phyloP scores from a whole-genome alignment of 2,113 vertebrate species.

The Gasterosteus nipponicus region DNA sequence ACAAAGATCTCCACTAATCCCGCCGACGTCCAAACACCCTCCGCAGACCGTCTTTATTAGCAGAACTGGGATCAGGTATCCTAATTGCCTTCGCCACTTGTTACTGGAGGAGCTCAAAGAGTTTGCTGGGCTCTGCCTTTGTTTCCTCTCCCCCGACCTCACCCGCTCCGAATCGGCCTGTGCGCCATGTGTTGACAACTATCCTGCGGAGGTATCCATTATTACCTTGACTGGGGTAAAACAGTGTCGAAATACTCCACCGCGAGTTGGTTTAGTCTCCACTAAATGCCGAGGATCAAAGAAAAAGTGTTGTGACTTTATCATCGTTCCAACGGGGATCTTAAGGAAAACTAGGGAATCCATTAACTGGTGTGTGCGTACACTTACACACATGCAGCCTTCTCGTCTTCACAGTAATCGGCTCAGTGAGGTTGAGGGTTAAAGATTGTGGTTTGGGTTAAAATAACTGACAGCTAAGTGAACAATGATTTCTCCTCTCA shows the following conservation, averaged over 20 bases:
- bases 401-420: background rate
- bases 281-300: background rate
- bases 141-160: background rate
- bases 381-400: background rate
- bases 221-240: background rate
- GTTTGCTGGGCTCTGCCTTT: conserved; percentile 9
- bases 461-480: background rate
- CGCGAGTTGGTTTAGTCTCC: background rate
- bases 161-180: background rate
- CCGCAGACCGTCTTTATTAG: conserved; percentile 61
- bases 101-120: conserved; percentile 27
- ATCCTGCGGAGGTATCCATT: background rate
- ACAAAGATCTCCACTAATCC: conserved; percentile 75
- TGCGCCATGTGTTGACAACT: background rate
- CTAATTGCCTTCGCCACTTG: conserved; percentile 68
- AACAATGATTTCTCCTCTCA: no score
- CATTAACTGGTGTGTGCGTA: background rate
- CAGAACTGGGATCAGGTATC: conserved; percentile 67
- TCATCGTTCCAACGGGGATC: background rate
- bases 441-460: background rate
- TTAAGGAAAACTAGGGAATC: background rate
- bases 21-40: conserved; percentile 70
- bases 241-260: background rate
- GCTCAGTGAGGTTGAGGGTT: background rate
- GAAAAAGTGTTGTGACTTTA: background rate